Evolutionary conservation across 2,888 invertebrate genomes (phyloP).

Genomic region (Platypus cylindrus): DNA sequence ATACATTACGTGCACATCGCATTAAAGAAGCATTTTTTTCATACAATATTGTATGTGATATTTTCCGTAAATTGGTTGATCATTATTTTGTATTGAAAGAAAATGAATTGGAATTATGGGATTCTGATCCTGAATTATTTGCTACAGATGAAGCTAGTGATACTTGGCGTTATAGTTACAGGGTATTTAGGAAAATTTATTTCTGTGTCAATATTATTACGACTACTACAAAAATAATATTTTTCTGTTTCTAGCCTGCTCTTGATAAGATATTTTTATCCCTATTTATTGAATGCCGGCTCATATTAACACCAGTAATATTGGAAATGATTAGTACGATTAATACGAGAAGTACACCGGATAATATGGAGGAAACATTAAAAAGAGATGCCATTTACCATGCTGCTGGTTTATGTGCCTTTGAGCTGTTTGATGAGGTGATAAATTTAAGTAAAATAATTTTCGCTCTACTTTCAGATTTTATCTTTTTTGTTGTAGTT

Average conservation of each 20-base stretch:
- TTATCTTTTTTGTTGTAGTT: conserved; percentile 40
- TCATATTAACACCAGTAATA: conserved; percentile 61
- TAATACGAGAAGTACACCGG: conserved; percentile 50
- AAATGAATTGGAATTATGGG: conserved; percentile 78
- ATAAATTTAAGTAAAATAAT: not conserved
- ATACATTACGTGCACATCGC: conserved; percentile 50
- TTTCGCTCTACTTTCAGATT: not conserved
- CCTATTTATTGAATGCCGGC: not conserved
- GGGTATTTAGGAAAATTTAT: conserved; percentile 42
- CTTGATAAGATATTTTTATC: not conserved
- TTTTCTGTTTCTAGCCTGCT: too few species aligned
- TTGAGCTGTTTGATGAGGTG: conserved; percentile 82
- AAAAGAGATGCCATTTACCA: conserved; percentile 89
- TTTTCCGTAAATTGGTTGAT: conserved; percentile 72
- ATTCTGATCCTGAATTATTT: conserved; percentile 81
- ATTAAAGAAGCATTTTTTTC: conserved; percentile 69
- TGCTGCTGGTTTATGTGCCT: conserved; percentile 78
- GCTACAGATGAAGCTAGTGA: conserved; percentile 82
- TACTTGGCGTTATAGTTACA: conserved; percentile 85
- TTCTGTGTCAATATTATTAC: too few species aligned
- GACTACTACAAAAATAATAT: too few species aligned
- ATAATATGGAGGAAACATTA: conserved; percentile 66
- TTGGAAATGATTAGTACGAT: conserved; percentile 56
- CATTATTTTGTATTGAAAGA: conserved; percentile 78
- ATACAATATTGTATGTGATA: conserved; percentile 59